phyloP scores from a whole-genome alignment of 2,797 vertebrate genomes.

The Tapirus indicus region DNA sequence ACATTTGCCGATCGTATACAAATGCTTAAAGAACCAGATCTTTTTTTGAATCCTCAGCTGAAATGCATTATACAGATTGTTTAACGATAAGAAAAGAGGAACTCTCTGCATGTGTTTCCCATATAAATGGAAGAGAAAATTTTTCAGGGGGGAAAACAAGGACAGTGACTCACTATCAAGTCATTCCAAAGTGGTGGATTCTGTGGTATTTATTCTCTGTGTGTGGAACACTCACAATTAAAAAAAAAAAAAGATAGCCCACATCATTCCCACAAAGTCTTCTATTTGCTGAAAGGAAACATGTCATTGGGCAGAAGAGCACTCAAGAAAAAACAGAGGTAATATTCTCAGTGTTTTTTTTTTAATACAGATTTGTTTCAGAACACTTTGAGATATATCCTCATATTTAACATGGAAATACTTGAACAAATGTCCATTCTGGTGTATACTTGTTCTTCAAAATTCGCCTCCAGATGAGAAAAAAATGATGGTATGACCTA shows the following conservation, averaged over 20 bases:
- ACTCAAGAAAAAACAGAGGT: not conserved
- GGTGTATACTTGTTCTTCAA: not conserved
- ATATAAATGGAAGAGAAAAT: not conserved
- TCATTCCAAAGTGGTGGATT: conserved; percentile 17
- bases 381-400: not conserved
- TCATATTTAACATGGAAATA: not conserved
- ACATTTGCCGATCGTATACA: not conserved
- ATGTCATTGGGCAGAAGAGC: not conserved
- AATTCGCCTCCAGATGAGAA: not conserved
- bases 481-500: not conserved
- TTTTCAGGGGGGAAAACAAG: conserved; percentile 48
- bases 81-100: conserved; percentile 1
- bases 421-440: not conserved
- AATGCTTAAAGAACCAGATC: not conserved
- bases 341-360: not conserved
- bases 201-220: conserved; percentile 24
- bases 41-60: conserved; percentile 23
- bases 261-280: not conserved
- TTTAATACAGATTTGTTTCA: not conserved
- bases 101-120: conserved; percentile 21
- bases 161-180: conserved; percentile 33
- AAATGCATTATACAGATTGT: conserved; percentile 6
- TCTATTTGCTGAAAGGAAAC: not conserved
- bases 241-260: not conserved
- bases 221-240: not conserved